Evolutionary conservation across 2,113 vertebrate genomes (phyloP).

Genomic region (Sinocyclocheilus rhinocerous): DNA sequence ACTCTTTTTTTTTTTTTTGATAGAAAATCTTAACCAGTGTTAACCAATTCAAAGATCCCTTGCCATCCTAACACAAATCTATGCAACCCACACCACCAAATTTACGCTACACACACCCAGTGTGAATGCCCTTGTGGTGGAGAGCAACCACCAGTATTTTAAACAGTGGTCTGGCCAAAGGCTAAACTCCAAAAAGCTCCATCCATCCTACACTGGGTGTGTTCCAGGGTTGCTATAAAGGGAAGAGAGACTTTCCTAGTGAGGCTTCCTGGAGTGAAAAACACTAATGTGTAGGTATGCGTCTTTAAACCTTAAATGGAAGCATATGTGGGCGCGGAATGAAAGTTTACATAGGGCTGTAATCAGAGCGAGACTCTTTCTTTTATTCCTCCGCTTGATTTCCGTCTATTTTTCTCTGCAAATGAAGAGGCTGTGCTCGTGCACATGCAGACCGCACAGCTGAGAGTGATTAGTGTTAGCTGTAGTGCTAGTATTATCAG

Average conservation of each 20-base stretch:
- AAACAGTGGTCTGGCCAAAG: conserved; percentile 54
- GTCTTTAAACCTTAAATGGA: conserved; percentile 77
- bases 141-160: conserved; percentile 58
- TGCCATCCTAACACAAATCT: conserved; percentile 18
- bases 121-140: conserved; percentile 50
- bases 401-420: conserved; percentile 67
- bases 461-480: conserved; percentile 76
- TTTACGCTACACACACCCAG: conserved; percentile 24
- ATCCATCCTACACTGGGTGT: conserved; percentile 52
- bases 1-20: neutral
- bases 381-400: conserved; percentile 70
- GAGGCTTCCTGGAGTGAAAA: conserved; percentile 59
- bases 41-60: conserved; percentile 1
- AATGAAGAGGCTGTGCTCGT: conserved; percentile 64
- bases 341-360: conserved; percentile 74
- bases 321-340: conserved; percentile 74
- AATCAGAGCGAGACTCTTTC: conserved; percentile 67
- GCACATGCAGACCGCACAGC: conserved; percentile 71
- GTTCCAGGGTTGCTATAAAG: conserved; percentile 67
- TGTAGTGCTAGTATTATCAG: conserved; percentile 65
- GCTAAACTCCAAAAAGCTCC: conserved; percentile 45
- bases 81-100: neutral
- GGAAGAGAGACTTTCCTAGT: conserved; percentile 67
- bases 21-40: neutral
- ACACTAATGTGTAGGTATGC: conserved; percentile 73